Base-by-base conservation (phyloP, 2,888 invertebrate genomes). In the Ochropleura leucogaster region DNA sequence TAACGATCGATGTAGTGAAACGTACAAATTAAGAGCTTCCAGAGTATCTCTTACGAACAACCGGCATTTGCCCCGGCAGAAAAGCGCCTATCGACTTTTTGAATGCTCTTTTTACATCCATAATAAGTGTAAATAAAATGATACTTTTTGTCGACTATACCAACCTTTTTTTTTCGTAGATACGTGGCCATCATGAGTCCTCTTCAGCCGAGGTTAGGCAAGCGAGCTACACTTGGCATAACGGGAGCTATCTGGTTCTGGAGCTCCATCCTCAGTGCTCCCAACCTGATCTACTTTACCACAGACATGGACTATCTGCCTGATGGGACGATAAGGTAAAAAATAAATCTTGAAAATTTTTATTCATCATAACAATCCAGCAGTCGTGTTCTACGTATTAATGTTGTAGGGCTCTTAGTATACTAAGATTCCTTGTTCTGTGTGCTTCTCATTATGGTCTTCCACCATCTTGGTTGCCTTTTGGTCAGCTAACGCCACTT, bases 111-210 rank as follows among this genome's bases (percentile, higher is more conserved):
- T n/a, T n/a, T n/a, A n/a, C n/a, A n/a, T n/a, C n/a, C 30, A 30
- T 30, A 30, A 30, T 30, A 30, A 30, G 30, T 30, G 30, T 20
- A 55, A 53, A 20, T 8, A 18, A n/a, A 2, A n/a, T n/a, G 12
- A 59, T 42, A 60, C 18, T 40, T 18, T 7, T 60, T 3, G n/a
- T 42, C 20, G 42, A 42, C 0, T 62, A n/a, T n/a, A 44, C 5
- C 12, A 44, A 62, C 44, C 1, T 59, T 12, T 63, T 59, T 12
- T 63, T 49, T 10, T 8, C 74, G 92, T 97, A 99, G 99, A 92
- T 99, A 99, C 93, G 98, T 99, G 95, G 99, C 99, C 70, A 99
- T 99, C 89, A 98, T 99, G 97, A 98, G 99, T 90, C 99, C 99
- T 0, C 96, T 99, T 78, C 97, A 98, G 80, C 99, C 99, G 3